phyloP scores from a whole-genome alignment of 2,888 invertebrate genomes.

The Drosophila affinis region DNA sequence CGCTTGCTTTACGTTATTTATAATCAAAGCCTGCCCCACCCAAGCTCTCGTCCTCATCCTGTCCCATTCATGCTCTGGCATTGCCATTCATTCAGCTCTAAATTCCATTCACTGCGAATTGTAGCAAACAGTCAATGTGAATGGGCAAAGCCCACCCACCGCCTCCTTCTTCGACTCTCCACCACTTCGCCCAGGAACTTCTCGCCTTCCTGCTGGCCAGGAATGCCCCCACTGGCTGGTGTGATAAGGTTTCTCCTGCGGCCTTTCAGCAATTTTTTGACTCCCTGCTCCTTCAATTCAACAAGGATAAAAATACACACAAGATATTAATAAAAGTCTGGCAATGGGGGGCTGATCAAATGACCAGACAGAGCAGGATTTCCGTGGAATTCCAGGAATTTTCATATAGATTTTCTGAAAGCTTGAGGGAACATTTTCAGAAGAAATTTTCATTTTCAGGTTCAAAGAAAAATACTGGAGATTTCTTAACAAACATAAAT shows the following conservation, averaged over 20 bases:
- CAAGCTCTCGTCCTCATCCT: slow-evolving; percentile 2
- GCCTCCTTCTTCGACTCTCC: neutral
- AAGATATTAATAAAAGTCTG: slow-evolving; percentile 9
- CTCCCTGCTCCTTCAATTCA: slow-evolving; percentile 25
- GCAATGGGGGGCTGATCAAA: neutral
- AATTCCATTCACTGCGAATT: slow-evolving; percentile 69
- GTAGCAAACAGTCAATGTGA: slow-evolving; percentile 57
- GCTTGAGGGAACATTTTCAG: too few relatives aligned
- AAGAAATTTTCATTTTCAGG: too few relatives aligned
- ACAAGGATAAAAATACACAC: slow-evolving; percentile 26
- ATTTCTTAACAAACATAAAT: too few relatives aligned
- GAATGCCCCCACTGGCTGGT: neutral
- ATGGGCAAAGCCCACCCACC: slow-evolving; percentile 10
- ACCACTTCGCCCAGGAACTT: neutral
- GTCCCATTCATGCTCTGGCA: slow-evolving; percentile 38
- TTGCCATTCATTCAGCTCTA: slow-evolving; percentile 58
- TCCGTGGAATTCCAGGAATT: neutral
- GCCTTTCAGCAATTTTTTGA: slow-evolving; percentile 16
- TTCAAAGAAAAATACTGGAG: too few relatives aligned
- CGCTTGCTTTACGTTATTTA: slow-evolving; percentile 75
- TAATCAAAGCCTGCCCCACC: slow-evolving; percentile 52
- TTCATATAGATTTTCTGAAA: neutral
- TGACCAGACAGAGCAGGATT: slow-evolving; percentile 6
- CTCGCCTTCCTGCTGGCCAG: neutral
- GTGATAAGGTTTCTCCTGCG: slow-evolving; percentile 25